phyloP scores from a whole-genome alignment of 2,113 vertebrate species.

The Neolamprologus kungweensis region DNA sequence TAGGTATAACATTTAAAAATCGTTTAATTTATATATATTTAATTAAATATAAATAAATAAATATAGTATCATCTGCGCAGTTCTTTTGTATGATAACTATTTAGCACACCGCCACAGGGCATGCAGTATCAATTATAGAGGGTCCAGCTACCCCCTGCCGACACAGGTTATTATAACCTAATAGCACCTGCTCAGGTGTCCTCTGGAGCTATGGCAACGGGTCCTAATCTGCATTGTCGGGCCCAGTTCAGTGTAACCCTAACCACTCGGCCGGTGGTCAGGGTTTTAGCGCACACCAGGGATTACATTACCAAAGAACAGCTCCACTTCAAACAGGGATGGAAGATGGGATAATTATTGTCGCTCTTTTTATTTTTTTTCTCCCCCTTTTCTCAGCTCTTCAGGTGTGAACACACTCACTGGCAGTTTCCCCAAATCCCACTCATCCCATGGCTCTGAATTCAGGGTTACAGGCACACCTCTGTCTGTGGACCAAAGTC shows the following conservation, averaged over 20 bases:
- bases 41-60: background rate
- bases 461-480: slow-evolving; percentile 41
- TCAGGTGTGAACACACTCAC: slow-evolving; percentile 79
- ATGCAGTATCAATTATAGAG: background rate
- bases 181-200: slow-evolving; percentile 66
- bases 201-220: slow-evolving; percentile 53
- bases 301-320: slow-evolving; percentile 47
- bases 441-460: slow-evolving; percentile 66
- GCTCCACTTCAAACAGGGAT: background rate
- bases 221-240: slow-evolving; percentile 61
- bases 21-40: background rate
- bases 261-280: slow-evolving; percentile 50
- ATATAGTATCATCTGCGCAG: background rate
- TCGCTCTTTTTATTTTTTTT: background rate
- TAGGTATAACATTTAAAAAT: background rate
- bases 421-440: slow-evolving; percentile 64
- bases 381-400: slow-evolving; percentile 64
- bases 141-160: background rate
- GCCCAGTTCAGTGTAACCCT: slow-evolving; percentile 68
- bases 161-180: slow-evolving; percentile 29
- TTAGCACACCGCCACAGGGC: background rate
- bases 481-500: slow-evolving; percentile 63
- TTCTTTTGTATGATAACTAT: background rate
- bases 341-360: background rate
- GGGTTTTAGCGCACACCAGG: slow-evolving; percentile 44